Evolutionary conservation across 2,888 invertebrate species (phyloP), one percentile per base, ranked within the genome.

Genomic region (Stenichneumon culpator): DNA sequence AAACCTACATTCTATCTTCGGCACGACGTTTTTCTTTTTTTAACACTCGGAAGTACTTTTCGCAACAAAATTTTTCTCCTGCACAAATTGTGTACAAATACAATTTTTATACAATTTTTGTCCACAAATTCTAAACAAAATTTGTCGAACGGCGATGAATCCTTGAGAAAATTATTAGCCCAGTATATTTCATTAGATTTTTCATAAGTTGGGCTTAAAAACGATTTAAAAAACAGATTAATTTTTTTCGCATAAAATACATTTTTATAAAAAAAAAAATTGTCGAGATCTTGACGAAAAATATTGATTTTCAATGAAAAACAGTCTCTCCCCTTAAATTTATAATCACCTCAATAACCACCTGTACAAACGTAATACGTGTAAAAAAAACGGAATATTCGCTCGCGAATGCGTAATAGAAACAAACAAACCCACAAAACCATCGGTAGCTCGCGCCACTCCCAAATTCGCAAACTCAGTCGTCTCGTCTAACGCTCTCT

Each of bases 1-100:
- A 82, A 82, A 84, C 75, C 83, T 80, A 77, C 75, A 77, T 74
- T 73, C 44, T 50, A 36, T 75, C 47, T 67, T 67, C 52, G 52
- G 44, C 4, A 6, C n/a, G 63, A 60, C 25, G 11, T 22, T 25
- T 60, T 25, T 25, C 28, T 22, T 25, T 28, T 25, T 11, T 14
- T 3, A 60, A 28, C 22, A 67, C 50, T 52, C 39, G 47, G 6
- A 7, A 28, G 52, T 19, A 28, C 22, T 75, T 54, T 65, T 47
- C 5, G 25, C 65, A 36, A 75, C 16, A 14, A 11, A 65, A 50
- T 5, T 28, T 16, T 16, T 47, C 44, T 1, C 3, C 4, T 16
- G 4, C 4, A 4, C 44, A 47, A 47, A 4, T 47, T 47, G 39
- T 11, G 16, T 16, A 4, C 1, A 0, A 16, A 16, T 47, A 47